Conservation (phyloP, 2,888 invertebrate species). For the Prosopocoilus inquinatus region DNA sequence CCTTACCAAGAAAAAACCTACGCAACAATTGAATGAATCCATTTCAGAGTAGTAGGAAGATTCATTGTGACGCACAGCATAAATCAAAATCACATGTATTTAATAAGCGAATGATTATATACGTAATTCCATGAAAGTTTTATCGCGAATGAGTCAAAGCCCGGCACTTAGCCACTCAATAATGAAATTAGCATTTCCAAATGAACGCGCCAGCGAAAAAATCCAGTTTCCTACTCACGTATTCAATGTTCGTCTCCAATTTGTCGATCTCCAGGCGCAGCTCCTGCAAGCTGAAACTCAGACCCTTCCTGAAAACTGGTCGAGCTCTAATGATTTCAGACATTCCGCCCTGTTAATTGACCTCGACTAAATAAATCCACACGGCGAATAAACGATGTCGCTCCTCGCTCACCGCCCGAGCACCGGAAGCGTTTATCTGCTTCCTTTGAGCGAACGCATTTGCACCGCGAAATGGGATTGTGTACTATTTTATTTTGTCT, state of each 20-base stretch:
- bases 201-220: neutral
- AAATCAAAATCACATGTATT: too few species aligned
- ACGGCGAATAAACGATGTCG: neutral
- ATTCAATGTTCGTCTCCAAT: slow-evolving; percentile 26
- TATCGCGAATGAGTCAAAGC: too few species aligned
- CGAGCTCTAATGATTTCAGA: neutral
- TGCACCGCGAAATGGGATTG: neutral
- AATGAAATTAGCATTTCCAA: neutral
- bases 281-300: slow-evolving; percentile 42
- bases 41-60: too few species aligned
- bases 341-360: slow-evolving; percentile 3
- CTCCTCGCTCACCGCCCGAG: neutral
- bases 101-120: too few species aligned
- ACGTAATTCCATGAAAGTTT: too few species aligned
- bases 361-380: neutral
- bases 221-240: slow-evolving; percentile 21
- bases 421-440: slow-evolving; percentile 1
- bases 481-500: neutral
- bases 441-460: neutral
- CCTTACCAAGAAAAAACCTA: too few species aligned
- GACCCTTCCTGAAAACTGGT: slow-evolving; percentile 31
- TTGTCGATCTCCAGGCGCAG: slow-evolving; percentile 40
- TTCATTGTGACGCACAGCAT: too few species aligned
- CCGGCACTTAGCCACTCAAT: too few species aligned
- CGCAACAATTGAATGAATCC: too few species aligned